A percentile compares a stretch with the other conserved stretches of the same genome.
phyloP scores from a whole-genome alignment of 2,888 invertebrate species.

The Oscheius sp. region DNA sequence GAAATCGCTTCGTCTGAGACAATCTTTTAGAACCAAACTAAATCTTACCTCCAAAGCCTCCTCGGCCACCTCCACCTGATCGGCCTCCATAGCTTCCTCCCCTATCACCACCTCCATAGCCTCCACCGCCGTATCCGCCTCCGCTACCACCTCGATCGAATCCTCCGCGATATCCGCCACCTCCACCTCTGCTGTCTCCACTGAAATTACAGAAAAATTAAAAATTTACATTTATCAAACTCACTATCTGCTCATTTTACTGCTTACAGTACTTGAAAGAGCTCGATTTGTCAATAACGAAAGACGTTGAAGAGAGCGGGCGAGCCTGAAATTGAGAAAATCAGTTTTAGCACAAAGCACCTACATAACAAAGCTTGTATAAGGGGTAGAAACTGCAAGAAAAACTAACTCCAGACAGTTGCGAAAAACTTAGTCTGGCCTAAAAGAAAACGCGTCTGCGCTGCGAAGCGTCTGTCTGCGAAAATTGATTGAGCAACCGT shows the following conservation, averaged over 20 bases:
- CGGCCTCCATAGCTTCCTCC: slow-evolving; percentile 41
- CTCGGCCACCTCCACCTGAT: slow-evolving; percentile 39
- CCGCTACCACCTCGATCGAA: neutral
- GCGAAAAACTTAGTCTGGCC: neutral
- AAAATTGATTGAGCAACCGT: neutral
- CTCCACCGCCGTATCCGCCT: slow-evolving; percentile 34
- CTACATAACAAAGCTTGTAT: neutral
- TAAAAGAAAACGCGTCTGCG: neutral
- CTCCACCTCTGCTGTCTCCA: neutral
- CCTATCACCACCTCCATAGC: slow-evolving; percentile 43
- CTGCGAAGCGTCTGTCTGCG: neutral
- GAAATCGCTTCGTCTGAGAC: neutral
- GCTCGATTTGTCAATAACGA: neutral
- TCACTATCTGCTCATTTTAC: slow-evolving; percentile 28
- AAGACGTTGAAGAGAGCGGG: slow-evolving; percentile 13
- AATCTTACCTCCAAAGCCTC: slow-evolving; percentile 44
- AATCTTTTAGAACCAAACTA: slow-evolving; percentile 18
- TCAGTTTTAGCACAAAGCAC: neutral
- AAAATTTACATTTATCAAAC: neutral
- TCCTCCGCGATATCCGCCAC: slow-evolving; percentile 4
- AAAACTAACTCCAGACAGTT: neutral
- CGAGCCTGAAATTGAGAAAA: slow-evolving; percentile 17
- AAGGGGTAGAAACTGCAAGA: neutral
- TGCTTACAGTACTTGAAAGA: slow-evolving; percentile 3
- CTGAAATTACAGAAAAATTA: neutral